These are phyloP conservation scores for Crenuchus spilurus DNA, from an alignment of 2,797 vertebrate species.

Conservation along the genomic window DNA sequence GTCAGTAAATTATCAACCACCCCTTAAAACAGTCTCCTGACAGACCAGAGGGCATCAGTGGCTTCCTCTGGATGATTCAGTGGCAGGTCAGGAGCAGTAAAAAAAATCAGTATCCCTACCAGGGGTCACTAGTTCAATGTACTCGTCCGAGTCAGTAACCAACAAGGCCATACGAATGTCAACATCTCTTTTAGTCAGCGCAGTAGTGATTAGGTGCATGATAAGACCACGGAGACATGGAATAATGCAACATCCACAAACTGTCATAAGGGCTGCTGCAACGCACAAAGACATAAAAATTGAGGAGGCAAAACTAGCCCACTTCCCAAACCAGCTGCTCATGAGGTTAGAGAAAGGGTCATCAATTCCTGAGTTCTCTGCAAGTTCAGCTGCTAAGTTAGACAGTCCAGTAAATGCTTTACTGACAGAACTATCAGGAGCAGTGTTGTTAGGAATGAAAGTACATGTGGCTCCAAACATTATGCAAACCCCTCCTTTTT, in stretches of 20 bases:
- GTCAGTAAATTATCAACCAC: too few species aligned
- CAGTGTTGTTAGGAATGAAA: conserved; percentile 33
- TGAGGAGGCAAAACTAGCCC: neutral
- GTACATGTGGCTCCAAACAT: conserved; percentile 5
- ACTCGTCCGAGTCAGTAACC: too few species aligned
- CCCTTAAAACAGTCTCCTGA: too few species aligned
- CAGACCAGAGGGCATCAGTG: too few species aligned
- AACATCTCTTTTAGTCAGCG: too few species aligned
- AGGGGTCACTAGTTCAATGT: too few species aligned
- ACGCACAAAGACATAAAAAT: neutral
- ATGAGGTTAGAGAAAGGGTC: neutral
- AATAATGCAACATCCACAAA: neutral
- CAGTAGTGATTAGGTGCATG: too few species aligned
- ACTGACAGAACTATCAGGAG: neutral
- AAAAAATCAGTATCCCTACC: too few species aligned
- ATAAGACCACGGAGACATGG: too few species aligned
- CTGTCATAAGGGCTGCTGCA: neutral
- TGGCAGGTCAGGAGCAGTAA: too few species aligned
- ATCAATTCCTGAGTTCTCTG: neutral
- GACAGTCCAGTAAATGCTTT: neutral
- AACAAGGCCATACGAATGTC: too few species aligned
- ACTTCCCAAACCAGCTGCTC: neutral
- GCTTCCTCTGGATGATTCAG: too few species aligned
- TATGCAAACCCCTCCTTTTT: conserved; percentile 31
- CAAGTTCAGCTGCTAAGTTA: neutral